Base-by-base conservation (phyloP, 2,888 invertebrate species). In the Ochlodes sylvanus region DNA sequence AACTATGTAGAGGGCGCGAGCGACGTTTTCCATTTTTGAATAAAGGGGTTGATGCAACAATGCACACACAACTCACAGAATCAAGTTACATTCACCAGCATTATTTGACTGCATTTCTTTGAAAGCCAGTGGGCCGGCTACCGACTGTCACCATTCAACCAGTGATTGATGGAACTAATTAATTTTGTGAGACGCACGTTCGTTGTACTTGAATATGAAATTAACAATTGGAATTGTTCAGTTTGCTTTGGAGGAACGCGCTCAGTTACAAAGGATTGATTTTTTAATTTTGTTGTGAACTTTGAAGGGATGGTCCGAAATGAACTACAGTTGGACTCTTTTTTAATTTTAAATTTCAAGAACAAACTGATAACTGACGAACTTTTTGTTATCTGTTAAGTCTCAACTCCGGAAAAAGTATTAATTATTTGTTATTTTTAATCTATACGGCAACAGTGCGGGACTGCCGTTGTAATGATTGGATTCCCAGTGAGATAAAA, bases 121-220 rank as follows among this genome's bases (percentile, higher is more conserved):
- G 73, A 85, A 86, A 86, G 79, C 79, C 89, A 87, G 85, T 87
- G 87, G 88, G 87, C 88, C 86, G 84, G 80, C 80, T 50, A 80
- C 77, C 74, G 73, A 79, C 81, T 86, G 88, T 87, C 89, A 86
- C 86, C 79, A 88, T 90, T 90, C 88, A 89, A 73, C 73, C 73
- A 75, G 78, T 91, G 92, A 93, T 92, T 89, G 92, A 93, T 93
- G 92, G 83, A 90, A 92, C 92, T 93, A 93, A 93, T 92, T 93
- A 92, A 92, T 93, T 91, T 90, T 80, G 86, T 88, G 80, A 84
- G 83, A 79, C 84, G 82, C n/a, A n/a, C 83, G 81, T 83, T 79
- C 82, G 77, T 83, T 78, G 79, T 82, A 89, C 89, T 91, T 83
- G 87, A 90, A 88, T 86, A 82, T 72, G 69, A 83, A 87, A 85